Percentiles rank a stretch among this genome's conserved stretches.
Evolutionary conservation across 2,888 invertebrate genomes (phyloP).

Genomic region (Lysandra coridon): DNA sequence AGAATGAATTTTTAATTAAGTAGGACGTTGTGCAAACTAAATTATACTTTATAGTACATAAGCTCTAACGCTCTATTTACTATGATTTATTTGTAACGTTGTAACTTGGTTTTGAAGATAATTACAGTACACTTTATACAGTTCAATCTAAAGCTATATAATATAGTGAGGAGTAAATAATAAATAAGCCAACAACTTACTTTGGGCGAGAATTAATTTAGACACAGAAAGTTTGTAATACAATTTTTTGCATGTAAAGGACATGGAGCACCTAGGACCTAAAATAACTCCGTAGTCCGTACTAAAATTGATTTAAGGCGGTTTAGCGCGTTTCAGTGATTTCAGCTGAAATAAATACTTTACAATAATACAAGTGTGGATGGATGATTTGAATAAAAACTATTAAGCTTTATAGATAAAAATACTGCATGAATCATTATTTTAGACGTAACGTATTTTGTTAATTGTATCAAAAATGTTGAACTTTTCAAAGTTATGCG

Average conservation of each 20-base stretch:
- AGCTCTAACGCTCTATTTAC: background rate
- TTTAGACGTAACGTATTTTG: background rate
- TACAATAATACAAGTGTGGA: too few species aligned
- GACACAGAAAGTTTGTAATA: too few species aligned
- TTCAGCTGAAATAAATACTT: too few species aligned
- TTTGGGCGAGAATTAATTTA: background rate
- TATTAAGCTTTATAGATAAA: background rate
- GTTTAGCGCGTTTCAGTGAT: too few species aligned
- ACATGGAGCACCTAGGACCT: too few species aligned
- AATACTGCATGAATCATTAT: background rate
- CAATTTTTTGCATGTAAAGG: too few species aligned
- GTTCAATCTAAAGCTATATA: background rate
- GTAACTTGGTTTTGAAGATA: background rate
- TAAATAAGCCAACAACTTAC: background rate
- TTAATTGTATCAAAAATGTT: constrained; percentile 7
- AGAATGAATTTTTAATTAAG: background rate
- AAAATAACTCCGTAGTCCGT: too few species aligned
- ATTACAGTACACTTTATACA: background rate
- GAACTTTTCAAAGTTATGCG: background rate
- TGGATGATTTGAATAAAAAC: too few species aligned
- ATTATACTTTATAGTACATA: background rate
- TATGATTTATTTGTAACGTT: background rate
- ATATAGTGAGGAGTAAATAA: background rate
- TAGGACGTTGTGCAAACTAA: background rate
- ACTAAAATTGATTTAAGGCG: too few species aligned